Conservation (phyloP, 2,888 invertebrate genomes). For the Lepas anatifera region DNA sequence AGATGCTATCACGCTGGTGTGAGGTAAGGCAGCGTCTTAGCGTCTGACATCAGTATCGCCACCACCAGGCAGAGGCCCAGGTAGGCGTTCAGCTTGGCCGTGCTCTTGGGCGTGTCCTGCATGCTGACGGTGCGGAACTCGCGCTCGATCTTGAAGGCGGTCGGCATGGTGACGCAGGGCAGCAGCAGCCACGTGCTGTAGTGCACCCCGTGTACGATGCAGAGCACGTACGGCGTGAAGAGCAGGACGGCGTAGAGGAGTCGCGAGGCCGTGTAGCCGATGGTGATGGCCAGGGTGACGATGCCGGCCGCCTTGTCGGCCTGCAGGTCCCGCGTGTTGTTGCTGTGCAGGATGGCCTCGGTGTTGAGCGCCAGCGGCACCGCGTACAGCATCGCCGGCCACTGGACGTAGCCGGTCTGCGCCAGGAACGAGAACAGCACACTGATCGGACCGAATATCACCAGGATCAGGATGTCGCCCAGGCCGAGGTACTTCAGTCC, state of each 20-base stretch:
- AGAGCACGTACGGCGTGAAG: constrained; percentile 80
- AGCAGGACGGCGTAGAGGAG: constrained; percentile 77
- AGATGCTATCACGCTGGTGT: background rate
- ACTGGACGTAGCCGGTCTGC: constrained; percentile 81
- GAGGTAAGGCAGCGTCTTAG: background rate
- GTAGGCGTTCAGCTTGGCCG: constrained; percentile 79
- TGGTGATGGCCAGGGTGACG: constrained; percentile 85
- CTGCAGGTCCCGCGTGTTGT: constrained; percentile 84
- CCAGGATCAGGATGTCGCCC: constrained; percentile 80
- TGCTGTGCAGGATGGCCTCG: constrained; percentile 88
- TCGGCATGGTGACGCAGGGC: constrained; percentile 72
- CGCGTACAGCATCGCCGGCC: constrained; percentile 84
- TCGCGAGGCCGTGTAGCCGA: constrained; percentile 82
- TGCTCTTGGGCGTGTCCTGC: constrained; percentile 69
- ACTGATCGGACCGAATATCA: constrained; percentile 87
- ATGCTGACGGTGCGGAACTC: constrained; percentile 69
- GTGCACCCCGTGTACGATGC: constrained; percentile 70
- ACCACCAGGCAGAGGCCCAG: constrained; percentile 50
- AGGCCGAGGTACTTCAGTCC: constrained; percentile 91
- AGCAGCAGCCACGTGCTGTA: constrained; percentile 79
- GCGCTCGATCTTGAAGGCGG: constrained; percentile 81
- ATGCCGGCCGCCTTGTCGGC: constrained; percentile 79
- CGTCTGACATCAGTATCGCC: background rate
- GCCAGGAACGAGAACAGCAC: constrained; percentile 87
- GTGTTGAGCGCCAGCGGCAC: constrained; percentile 87